Conservation (phyloP, 2,113 vertebrate genomes). For the Larimichthys polyactis region DNA sequence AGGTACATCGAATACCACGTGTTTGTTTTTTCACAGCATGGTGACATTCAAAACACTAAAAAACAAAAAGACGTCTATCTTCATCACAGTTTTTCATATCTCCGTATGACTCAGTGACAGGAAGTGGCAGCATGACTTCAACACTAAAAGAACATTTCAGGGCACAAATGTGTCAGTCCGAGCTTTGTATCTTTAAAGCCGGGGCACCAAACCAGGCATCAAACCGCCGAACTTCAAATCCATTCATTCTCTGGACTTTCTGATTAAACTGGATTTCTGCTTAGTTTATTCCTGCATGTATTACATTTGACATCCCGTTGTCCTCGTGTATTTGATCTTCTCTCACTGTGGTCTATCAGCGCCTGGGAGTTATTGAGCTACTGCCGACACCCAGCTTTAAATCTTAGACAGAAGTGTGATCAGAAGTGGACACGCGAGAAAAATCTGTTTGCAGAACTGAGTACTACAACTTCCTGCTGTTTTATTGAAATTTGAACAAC, state of each 20-base stretch:
- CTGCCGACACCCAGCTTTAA: constrained; percentile 4
- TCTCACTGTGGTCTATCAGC: neutral
- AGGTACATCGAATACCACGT: too few species aligned
- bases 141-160: constrained; percentile 23
- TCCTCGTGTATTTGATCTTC: neutral
- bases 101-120: constrained; percentile 60
- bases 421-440: constrained; percentile 4
- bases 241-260: neutral
- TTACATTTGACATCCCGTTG: neutral
- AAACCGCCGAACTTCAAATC: neutral
- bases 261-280: neutral
- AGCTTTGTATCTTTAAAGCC: neutral
- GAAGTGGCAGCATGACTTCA: constrained; percentile 63
- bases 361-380: neutral
- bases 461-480: constrained; percentile 57
- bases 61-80: neutral
- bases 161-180: constrained; percentile 1
- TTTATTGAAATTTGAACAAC: constrained; percentile 14
- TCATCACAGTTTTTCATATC: neutral
- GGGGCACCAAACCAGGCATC: neutral
- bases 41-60: neutral
- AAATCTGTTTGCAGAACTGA: constrained; percentile 39
- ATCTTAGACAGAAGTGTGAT: constrained; percentile 24
- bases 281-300: neutral
- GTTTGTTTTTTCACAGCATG: neutral